These are phyloP conservation scores for Tetramorium alpestre DNA, from an alignment of 1,140 invertebrate species.

Conservation along the genomic window DNA sequence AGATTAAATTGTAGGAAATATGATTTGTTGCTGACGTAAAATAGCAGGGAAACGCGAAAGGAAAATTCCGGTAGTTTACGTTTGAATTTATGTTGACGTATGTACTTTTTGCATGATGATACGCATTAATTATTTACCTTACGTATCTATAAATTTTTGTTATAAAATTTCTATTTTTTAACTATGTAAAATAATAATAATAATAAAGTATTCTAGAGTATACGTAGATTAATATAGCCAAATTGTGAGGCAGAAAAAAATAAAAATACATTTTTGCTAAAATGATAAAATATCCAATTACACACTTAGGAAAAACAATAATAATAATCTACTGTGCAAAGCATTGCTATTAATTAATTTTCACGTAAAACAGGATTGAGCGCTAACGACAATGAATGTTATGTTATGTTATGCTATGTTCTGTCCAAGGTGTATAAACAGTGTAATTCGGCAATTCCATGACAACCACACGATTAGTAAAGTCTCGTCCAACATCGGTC, in stretches of 20 bases:
- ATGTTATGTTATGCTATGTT: neutral
- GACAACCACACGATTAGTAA: conserved; percentile 9
- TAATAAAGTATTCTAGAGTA: neutral
- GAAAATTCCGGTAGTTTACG: conserved; percentile 21
- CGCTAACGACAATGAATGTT: neutral
- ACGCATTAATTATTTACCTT: conserved; percentile 10
- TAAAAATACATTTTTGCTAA: neutral
- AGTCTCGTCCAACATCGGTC: neutral
- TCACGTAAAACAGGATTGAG: neutral
- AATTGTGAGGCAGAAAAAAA: neutral
- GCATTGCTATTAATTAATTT: neutral
- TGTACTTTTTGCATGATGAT: conserved; percentile 4
- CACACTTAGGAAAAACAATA: neutral
- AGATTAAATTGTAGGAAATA: conserved; percentile 52
- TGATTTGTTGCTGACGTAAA: conserved; percentile 48
- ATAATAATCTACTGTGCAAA: neutral
- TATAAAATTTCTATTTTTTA: neutral
- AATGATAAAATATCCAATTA: conserved; percentile 8
- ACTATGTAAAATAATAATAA: neutral
- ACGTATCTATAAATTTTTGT: neutral
- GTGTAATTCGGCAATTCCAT: neutral
- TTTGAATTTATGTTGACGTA: conserved; percentile 9
- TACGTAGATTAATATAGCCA: neutral
- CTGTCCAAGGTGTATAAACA: neutral
- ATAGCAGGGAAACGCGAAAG: conserved; percentile 19